phyloP scores from a whole-genome alignment of 2,888 invertebrate genomes.

The Uloborus plumipes region DNA sequence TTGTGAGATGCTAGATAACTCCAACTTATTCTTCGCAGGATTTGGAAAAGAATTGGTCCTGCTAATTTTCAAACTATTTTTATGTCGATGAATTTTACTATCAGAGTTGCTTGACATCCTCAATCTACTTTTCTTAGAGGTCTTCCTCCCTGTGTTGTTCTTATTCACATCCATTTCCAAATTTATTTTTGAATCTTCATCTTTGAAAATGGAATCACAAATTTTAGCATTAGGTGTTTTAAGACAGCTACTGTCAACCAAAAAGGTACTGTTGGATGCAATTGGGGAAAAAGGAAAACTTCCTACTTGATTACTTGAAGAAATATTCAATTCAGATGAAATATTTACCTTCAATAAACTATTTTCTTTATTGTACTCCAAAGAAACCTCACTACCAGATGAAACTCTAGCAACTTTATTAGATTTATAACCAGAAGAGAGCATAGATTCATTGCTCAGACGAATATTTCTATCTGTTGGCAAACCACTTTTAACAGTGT shows the following conservation, averaged over 20 bases:
- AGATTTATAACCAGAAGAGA: background rate
- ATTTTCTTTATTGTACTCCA: background rate
- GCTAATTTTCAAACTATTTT: slow-evolving; percentile 1
- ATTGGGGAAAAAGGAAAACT: too few relatives aligned
- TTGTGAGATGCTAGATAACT: too few relatives aligned
- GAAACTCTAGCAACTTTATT: background rate
- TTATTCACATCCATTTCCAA: background rate
- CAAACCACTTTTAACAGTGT: slow-evolving; percentile 81
- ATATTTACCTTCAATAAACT: slow-evolving; percentile 3
- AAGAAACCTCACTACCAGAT: background rate
- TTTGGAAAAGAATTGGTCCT: slow-evolving; percentile 15
- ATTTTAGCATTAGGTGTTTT: too few relatives aligned
- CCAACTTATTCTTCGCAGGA: background rate
- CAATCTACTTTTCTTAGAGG: background rate
- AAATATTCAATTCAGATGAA: too few relatives aligned
- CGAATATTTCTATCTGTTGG: slow-evolving; percentile 77
- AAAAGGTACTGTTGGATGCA: too few relatives aligned
- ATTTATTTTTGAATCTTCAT: too few relatives aligned
- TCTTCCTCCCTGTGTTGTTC: background rate
- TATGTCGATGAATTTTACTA: slow-evolving; percentile 19
- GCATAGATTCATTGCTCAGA: slow-evolving; percentile 70
- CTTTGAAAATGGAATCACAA: too few relatives aligned
- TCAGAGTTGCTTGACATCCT: slow-evolving; percentile 8
- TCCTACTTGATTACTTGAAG: too few relatives aligned
- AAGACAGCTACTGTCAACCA: too few relatives aligned